Percentiles rank a stretch among this genome's conserved stretches.
Conservation (phyloP, 2,797 vertebrate species). For the Heteromormyrus szaboi region DNA sequence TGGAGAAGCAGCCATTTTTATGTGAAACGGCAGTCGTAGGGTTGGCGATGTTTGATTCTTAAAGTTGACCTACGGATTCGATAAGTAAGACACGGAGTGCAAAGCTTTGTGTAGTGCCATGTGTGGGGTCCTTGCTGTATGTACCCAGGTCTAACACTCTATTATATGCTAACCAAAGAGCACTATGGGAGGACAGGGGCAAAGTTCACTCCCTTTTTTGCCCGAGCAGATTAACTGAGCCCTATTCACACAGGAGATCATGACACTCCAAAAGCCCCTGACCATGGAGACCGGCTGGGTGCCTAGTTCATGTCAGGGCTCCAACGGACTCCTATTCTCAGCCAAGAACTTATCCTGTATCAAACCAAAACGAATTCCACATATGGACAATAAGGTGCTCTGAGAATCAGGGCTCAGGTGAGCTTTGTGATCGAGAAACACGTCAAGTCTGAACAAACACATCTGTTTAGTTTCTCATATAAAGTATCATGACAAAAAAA, state of each 20-base stretch:
- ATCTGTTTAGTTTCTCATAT: neutral
- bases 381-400: neutral
- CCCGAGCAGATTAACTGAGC: constrained; percentile 3
- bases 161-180: neutral
- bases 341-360: neutral
- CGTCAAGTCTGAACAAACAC: neutral
- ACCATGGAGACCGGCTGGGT: neutral
- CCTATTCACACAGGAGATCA: neutral
- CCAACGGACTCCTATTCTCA: neutral
- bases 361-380: neutral
- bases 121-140: neutral
- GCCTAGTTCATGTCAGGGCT: neutral
- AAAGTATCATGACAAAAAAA: neutral
- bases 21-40: neutral
- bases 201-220: neutral
- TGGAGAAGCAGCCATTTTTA: neutral
- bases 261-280: neutral
- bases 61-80: neutral
- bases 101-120: neutral
- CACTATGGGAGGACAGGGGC: neutral
- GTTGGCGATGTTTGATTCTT: neutral
- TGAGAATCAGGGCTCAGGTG: neutral
- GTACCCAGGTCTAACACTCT: neutral
- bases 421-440: neutral
- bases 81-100: neutral